These are phyloP conservation scores for Momotus momota DNA, from an alignment of 2,797 vertebrate genomes.

Conservation along the genomic window DNA sequence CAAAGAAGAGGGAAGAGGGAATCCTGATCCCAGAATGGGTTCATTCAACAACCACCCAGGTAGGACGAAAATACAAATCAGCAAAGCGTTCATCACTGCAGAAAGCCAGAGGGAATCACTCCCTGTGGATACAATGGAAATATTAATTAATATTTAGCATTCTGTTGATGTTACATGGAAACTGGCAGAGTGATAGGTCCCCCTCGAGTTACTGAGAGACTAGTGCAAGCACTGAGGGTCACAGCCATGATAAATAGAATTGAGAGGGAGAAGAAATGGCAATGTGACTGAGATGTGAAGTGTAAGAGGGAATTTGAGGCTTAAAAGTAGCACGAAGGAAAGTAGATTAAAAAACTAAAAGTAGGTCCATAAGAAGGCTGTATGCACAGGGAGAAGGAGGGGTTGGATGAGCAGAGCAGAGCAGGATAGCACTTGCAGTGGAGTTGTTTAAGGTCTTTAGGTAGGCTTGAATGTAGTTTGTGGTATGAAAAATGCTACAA, in stretches of 20 bases:
- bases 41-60: not conserved
- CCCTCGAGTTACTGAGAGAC: not conserved
- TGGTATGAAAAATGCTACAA: not conserved
- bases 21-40: not conserved
- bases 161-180: not conserved
- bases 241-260: not conserved
- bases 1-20: not conserved
- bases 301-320: not conserved
- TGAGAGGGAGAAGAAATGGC: not conserved
- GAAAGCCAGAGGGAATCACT: not conserved
- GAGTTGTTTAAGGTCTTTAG: not conserved
- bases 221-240: not conserved
- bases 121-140: not conserved
- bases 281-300: not conserved
- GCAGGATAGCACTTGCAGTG: not conserved
- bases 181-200: not conserved
- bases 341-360: not conserved
- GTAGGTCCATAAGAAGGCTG: not conserved
- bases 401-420: not conserved
- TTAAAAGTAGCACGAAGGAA: not conserved
- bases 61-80: not conserved
- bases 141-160: not conserved
- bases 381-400: not conserved
- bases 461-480: not conserved
- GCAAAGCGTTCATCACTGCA: not conserved